These are phyloP conservation scores for Drosophila merina DNA, from an alignment of 2,888 invertebrate species.

Conservation along the genomic window DNA sequence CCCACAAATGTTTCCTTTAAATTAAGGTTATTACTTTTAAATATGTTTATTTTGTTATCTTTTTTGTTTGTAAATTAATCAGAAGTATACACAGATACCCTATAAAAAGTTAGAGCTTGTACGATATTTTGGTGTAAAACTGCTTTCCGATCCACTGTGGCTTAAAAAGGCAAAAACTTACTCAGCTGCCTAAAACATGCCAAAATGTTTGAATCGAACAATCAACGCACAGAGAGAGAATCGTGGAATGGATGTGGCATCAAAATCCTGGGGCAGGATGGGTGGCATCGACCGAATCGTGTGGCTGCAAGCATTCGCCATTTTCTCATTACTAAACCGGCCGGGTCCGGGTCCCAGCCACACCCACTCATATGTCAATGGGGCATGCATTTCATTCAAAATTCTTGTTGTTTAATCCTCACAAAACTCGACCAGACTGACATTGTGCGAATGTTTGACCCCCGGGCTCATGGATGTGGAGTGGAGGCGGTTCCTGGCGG, in stretches of 20 bases:
- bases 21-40: too few relatives aligned
- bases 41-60: too few relatives aligned
- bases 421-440: slow-evolving; percentile 34
- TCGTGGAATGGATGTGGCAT: slow-evolving; percentile 7
- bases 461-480: slow-evolving; percentile 13
- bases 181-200: slow-evolving; percentile 50
- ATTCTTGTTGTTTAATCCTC: slow-evolving; percentile 45
- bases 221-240: slow-evolving; percentile 35
- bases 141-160: neutral
- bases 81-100: neutral
- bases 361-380: slow-evolving; percentile 51
- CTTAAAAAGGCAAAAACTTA: slow-evolving; percentile 41
- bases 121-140: neutral
- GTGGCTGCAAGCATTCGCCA: slow-evolving; percentile 48
- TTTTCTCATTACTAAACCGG: slow-evolving; percentile 29
- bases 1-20: too few relatives aligned
- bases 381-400: slow-evolving; percentile 44
- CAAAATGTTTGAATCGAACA: slow-evolving; percentile 65
- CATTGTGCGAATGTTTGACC: slow-evolving; percentile 49
- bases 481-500: neutral
- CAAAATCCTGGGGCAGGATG: neutral
- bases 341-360: slow-evolving; percentile 8
- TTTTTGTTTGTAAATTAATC: too few relatives aligned
- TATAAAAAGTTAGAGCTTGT: neutral
- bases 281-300: slow-evolving; percentile 21